Base-by-base conservation (phyloP, 2,113 vertebrate species). In the Mugil cephalus region DNA sequence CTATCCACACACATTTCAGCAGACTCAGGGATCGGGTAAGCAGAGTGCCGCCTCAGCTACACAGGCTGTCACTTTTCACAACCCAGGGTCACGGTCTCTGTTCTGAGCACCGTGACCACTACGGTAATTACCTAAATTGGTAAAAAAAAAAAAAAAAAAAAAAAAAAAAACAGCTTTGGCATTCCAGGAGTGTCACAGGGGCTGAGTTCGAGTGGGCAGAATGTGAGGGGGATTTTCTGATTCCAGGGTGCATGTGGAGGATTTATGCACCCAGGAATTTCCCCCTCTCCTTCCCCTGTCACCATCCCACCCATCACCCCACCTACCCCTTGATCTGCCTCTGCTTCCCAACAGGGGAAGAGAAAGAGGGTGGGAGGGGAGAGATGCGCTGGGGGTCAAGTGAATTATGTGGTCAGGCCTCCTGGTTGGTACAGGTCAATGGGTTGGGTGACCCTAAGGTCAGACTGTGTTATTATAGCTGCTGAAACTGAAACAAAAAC, bases 51-150 rank as follows among this genome's bases (percentile, higher is more conserved):
- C 82, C 86, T 86, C 70, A 56, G 83, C 84, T 69, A 73, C 71
- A 70, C 10, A 63, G 84, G 64, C 87, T 88, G 85, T 88, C 85
- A 89, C 71, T 77, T 75, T 40, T 67, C 75, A 81, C 75, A 79
- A 80, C 88, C 88, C 82, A 80, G 87, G 89, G 89, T 90, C 89
- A 89, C 64, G 74, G 73, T 84, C 83, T 91, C 69, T 81, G 68
- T 81, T 89, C 83, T 89, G 84, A 93, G 86, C 79, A 84, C 88
- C 80, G 74, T 90, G 91, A 94, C 91, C 78, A 68, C 83, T 77
- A 52, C 42, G 76, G 86, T 89, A 90, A 92, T 91, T 91, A 90
- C 77, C 59, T 79, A 87, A 90, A 91, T 92, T 90, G 84, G 71
- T 69, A 61, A 43, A 63, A 56, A 75, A 48, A 68, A 69, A 65